Conservation (phyloP, 1,140 invertebrate species). For the Drosophila mauritiana region DNA sequence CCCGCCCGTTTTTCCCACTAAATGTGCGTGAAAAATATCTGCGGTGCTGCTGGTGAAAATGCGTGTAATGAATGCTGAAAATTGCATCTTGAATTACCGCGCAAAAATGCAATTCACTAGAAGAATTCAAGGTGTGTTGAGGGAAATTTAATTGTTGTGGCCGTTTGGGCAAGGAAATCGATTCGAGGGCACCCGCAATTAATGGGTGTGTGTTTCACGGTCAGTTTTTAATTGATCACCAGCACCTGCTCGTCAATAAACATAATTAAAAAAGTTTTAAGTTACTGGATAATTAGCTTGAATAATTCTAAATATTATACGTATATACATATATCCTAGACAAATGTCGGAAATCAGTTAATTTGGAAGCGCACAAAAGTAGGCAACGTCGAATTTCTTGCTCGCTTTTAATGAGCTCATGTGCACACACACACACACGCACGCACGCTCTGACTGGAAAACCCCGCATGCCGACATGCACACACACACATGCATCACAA, state of each 20-base stretch:
- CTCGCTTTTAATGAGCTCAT: constrained; percentile 69
- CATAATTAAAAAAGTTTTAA: neutral
- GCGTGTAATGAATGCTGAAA: constrained; percentile 61
- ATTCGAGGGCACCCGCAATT: neutral
- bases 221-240: neutral
- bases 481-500: constrained; percentile 73
- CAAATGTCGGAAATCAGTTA: too few relatives aligned
- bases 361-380: constrained; percentile 60
- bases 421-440: constrained; percentile 25
- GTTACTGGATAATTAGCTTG: neutral
- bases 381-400: constrained; percentile 52
- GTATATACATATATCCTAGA: too few relatives aligned
- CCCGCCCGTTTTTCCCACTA: constrained; percentile 54
- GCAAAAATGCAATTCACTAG: constrained; percentile 13
- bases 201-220: constrained; percentile 6
- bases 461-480: neutral
- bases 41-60: constrained; percentile 36
- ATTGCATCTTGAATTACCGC: constrained; percentile 62
- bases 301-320: too few relatives aligned
- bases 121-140: neutral
- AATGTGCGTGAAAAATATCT: constrained; percentile 53
- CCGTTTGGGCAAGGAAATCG: neutral
- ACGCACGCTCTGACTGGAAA: constrained; percentile 15
- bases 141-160: constrained; percentile 12
- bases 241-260: neutral